A percentile compares a stretch with the other conserved stretches of the same genome.
Evolutionary conservation across 1,140 invertebrate genomes (phyloP).

Genomic region (Lordiphosa collinella): DNA sequence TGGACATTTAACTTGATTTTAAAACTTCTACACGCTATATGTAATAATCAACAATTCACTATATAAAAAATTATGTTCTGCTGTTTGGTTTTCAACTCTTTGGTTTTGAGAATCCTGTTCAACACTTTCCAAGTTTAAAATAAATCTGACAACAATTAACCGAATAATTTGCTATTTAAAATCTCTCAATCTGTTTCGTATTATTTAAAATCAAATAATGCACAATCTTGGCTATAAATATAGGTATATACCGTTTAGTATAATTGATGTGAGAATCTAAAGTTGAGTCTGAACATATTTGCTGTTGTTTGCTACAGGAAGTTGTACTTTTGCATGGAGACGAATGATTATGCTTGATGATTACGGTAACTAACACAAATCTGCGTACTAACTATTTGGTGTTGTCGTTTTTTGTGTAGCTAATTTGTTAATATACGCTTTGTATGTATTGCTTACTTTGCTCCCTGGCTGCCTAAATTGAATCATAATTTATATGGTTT

Average conservation of each 20-base stretch:
- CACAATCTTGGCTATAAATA: conserved; percentile 52
- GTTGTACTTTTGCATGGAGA: conserved; percentile 71
- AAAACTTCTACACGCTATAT: conserved; percentile 68
- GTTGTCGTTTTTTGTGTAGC: conserved; percentile 15
- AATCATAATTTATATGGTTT: conserved; percentile 34
- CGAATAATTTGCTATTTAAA: conserved; percentile 72
- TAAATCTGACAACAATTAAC: conserved; percentile 71
- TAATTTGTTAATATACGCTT: conserved; percentile 19
- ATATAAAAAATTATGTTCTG: conserved; percentile 69
- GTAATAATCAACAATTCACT: conserved; percentile 76
- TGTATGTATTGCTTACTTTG: conserved; percentile 52
- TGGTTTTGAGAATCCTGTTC: conserved; percentile 59
- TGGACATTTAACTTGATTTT: conserved; percentile 29
- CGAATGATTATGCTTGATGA: conserved; percentile 63
- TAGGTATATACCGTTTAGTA: conserved; percentile 16
- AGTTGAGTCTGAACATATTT: conserved; percentile 43
- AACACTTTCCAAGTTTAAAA: conserved; percentile 65
- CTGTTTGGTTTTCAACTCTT: conserved; percentile 53
- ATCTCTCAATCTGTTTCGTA: conserved; percentile 23
- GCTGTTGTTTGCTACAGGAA: conserved; percentile 38
- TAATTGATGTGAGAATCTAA: conserved; percentile 53
- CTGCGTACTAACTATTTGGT: background rate
- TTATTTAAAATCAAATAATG: conserved; percentile 64
- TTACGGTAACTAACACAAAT: conserved; percentile 42
- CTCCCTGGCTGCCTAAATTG: conserved; percentile 47